Conservation (phyloP, 2,113 vertebrate genomes). For the Carettochelys insculpta region DNA sequence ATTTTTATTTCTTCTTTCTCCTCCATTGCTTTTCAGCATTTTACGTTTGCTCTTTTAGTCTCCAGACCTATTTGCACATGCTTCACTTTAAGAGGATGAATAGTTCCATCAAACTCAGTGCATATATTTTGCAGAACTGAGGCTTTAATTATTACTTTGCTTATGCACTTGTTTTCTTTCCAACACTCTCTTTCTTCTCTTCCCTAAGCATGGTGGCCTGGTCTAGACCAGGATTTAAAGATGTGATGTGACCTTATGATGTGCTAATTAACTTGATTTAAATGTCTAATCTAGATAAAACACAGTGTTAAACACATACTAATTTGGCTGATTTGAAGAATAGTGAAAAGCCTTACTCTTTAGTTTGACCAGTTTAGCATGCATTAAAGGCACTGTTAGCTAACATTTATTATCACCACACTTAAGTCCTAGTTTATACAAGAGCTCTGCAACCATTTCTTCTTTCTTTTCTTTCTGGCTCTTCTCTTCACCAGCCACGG, state of each 20-base stretch:
- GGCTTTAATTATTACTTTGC: neutral
- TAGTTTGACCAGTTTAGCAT: fast-evolving
- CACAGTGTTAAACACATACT: neutral
- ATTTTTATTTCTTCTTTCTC: neutral
- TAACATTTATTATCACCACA: fast-evolving
- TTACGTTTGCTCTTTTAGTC: neutral
- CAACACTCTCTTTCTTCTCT: neutral
- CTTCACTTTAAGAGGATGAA: neutral
- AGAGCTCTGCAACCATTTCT: neutral
- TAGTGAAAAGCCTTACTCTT: neutral
- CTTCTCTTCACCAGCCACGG: neutral
- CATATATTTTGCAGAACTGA: neutral
- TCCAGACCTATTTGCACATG: neutral
- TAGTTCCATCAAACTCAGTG: neutral
- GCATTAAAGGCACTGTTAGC: neutral
- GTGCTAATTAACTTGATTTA: fast-evolving
- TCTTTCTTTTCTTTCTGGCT: neutral
- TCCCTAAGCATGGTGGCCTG: fast-evolving
- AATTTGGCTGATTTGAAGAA: neutral
- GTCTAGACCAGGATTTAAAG: neutral
- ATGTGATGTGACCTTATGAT: neutral
- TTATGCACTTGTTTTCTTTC: neutral
- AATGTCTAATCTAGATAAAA: neutral
- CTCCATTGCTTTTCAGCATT: neutral
- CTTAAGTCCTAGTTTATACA: neutral